Conservation (phyloP, 2,888 invertebrate species). For the Eumerus sabulonum region DNA sequence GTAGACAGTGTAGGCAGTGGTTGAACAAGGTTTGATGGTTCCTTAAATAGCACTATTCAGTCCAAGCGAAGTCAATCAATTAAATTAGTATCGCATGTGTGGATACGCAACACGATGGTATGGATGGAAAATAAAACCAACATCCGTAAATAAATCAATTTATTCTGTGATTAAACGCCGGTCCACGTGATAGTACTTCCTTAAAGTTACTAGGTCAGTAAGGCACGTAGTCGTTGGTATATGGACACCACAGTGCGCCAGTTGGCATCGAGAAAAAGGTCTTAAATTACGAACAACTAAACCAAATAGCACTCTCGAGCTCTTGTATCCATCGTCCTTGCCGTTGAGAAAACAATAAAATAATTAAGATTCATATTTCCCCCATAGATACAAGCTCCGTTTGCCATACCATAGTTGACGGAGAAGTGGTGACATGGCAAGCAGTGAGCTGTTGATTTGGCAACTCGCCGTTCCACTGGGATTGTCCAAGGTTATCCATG, state of each 20-base stretch:
- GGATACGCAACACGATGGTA: too few species aligned
- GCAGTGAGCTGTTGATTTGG: too few species aligned
- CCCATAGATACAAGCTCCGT: slow-evolving; percentile 36
- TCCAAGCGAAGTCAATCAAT: slow-evolving; percentile 40
- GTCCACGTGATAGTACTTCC: slow-evolving; percentile 49
- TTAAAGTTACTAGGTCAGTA: slow-evolving; percentile 25
- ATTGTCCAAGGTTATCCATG: too few species aligned
- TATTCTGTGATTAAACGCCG: slow-evolving; percentile 51
- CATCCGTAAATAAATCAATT: slow-evolving; percentile 51
- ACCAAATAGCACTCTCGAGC: background rate
- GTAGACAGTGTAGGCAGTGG: slow-evolving; percentile 17
- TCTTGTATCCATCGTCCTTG: background rate
- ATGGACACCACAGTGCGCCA: background rate
- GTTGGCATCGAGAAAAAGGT: slow-evolving; percentile 39
- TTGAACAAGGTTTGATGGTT: slow-evolving; percentile 38
- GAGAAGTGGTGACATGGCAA: too few species aligned
- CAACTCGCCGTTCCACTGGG: too few species aligned
- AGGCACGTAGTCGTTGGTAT: too few species aligned
- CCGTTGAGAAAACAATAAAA: slow-evolving; percentile 38
- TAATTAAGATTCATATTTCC: slow-evolving; percentile 52
- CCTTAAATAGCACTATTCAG: slow-evolving; percentile 31
- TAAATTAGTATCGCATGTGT: slow-evolving; percentile 26
- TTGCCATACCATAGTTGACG: background rate
- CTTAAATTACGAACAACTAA: slow-evolving; percentile 8
- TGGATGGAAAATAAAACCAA: slow-evolving; percentile 26